phyloP scores from a whole-genome alignment of 2,113 vertebrate genomes.

The Grammomys dolichurus region DNA sequence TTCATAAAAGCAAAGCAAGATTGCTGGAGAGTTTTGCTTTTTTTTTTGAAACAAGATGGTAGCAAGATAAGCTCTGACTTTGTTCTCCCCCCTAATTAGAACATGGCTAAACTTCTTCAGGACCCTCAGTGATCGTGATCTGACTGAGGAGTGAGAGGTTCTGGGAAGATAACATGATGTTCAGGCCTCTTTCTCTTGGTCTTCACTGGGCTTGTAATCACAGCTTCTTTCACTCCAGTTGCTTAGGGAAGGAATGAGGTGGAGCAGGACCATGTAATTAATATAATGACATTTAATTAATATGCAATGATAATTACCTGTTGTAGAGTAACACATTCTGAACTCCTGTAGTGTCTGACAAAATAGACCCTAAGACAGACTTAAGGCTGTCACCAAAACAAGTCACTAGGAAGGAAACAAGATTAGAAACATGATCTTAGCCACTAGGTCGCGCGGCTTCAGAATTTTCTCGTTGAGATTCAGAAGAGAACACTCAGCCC shows the following conservation, averaged over 20 bases:
- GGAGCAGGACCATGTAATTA: conserved; percentile 71
- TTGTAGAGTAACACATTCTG: conserved; percentile 54
- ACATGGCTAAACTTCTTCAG: conserved; percentile 1
- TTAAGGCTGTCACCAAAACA: background rate
- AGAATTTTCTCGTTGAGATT: background rate
- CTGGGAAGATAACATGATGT: conserved; percentile 47
- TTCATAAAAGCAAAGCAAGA: background rate
- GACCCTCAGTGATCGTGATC: background rate
- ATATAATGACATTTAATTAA: conserved; percentile 78
- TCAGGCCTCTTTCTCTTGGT: conserved; percentile 25
- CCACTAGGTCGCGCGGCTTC: background rate
- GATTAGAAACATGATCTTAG: background rate
- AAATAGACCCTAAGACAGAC: conserved; percentile 13
- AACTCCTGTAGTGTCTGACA: conserved; percentile 29
- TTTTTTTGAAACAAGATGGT: background rate
- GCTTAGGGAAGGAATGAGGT: conserved; percentile 66
- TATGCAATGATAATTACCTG: conserved; percentile 63
- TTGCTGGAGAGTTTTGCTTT: background rate
- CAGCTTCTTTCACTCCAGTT: conserved; percentile 24
- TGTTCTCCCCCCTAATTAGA: background rate
- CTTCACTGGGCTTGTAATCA: conserved; percentile 40
- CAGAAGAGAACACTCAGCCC: conserved; percentile 4
- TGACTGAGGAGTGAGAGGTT: background rate
- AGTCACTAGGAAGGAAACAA: background rate
- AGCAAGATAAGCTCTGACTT: background rate